Evolutionary conservation across 1,140 invertebrate species (phyloP), one percentile per base, ranked within the genome.

Genomic region (Medauroidea extradentata): DNA sequence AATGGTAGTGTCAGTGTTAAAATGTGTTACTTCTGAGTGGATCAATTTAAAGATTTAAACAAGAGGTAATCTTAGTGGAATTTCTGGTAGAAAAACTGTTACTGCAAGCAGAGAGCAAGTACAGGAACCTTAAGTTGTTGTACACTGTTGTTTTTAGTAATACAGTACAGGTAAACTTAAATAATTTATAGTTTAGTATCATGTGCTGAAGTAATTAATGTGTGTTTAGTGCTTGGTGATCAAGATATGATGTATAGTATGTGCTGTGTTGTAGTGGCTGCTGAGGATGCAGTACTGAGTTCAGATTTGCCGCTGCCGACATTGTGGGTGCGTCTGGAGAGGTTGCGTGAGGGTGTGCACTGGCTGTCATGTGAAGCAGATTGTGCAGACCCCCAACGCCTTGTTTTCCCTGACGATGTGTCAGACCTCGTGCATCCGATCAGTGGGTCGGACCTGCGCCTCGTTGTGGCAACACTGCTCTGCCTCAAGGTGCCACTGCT

Each of bases 321-420:
- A 63, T 71, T 88, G 24, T 88, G 85, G 85, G 71, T 84, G 21
- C 76, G 85, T 57, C 75, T 84, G 21, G 86, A 88, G 67, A 80
- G 77, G 7, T 65, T 88, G 14, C 75, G 85, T 19, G 81, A 85
- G 67, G 73, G 78, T 13, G 83, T 78, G 54, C 80, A 83, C 67
- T 87, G 82, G 76, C 71, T 83, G 11, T 76, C 83, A 29, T 71
- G 73, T 34, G 59, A 70, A 60, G 48, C 71, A 68, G 61, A 66
- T 29, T 27, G 39, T 38, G 79, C 61, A 50, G 83, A 85, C 73
- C 75, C 80, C 16, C 81, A 85, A 64, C 76, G 86, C 60, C 74
- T 81, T 25, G 76, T 88, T 23, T 80, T 83, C 50, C 72, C 76
- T 18, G 81, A 84, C 65, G 85, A 88, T 67, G 78, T 86, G 3